Conservation (phyloP, 92 coral and sea anemone species). For the Zoanthus gigantus region DNA sequence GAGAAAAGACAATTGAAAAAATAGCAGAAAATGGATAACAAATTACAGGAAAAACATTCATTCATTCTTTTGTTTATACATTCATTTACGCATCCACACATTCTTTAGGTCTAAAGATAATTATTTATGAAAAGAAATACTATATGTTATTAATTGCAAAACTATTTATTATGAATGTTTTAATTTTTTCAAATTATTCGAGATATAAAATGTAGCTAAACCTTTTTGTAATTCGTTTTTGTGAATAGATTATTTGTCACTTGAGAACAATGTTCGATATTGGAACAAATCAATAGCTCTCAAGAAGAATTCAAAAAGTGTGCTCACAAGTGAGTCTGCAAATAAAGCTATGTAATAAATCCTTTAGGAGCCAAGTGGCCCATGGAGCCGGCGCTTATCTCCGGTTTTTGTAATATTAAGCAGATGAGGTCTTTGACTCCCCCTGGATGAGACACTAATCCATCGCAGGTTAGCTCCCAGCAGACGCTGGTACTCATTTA, state of each 20-base stretch:
- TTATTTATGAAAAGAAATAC: not conserved
- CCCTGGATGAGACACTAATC: too few relatives aligned
- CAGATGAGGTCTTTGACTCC: too few relatives aligned
- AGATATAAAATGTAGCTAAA: not conserved
- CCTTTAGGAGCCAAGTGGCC: too few relatives aligned
- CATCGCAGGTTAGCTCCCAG: too few relatives aligned
- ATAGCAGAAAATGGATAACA: not conserved
- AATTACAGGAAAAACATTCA: not conserved
- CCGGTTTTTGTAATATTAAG: too few relatives aligned
- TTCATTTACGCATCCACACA: not conserved
- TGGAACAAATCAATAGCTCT: constrained; percentile 14
- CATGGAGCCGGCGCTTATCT: too few relatives aligned
- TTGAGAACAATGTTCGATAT: not conserved
- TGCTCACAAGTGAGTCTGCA: not conserved
- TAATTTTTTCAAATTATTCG: not conserved
- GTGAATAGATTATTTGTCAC: not conserved
- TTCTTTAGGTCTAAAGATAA: not conserved
- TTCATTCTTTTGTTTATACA: not conserved
- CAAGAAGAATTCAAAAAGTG: not conserved
- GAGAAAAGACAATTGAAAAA: not conserved
- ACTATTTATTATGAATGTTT: not conserved
- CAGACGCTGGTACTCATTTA: too few relatives aligned
- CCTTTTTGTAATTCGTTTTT: not conserved
- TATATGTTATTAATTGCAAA: not conserved
- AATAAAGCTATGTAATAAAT: not conserved